Base-by-base conservation (phyloP, 2,113 vertebrate species). In the Anhinga rufa region DNA sequence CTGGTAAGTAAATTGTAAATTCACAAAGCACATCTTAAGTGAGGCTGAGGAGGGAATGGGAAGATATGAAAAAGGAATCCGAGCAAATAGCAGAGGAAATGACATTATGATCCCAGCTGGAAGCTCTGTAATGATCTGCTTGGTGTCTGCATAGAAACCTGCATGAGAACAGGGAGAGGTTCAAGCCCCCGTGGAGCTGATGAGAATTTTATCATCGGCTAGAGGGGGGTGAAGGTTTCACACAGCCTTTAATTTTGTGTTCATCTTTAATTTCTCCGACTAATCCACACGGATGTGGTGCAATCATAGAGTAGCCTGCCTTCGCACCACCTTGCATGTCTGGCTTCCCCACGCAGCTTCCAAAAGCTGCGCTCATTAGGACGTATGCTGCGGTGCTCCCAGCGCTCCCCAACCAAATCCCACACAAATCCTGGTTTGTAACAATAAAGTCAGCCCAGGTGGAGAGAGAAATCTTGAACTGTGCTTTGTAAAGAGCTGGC, bases 41-140 rank as follows among this genome's bases (percentile, higher is more conserved):
- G 29, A 66, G 66, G 25, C 62, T 42, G 70, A 86, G 58, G 77
- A 75, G 21, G 76, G 72, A 77, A 71, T 24, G 74, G 86, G 84
- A 95, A 91, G 77, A 31, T 40, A 34, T 9, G 58, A 76, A 72
- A 95, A 71, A 89, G 81, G 90, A 97, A 92, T 90, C 65, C 20
- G 17, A 82, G 89, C 69, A 75, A 92, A 93, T 25, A 94, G 82
- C 92, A 94, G 82, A 93, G 85, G 95, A 96, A 96, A 93, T 96
- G 95, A 96, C 79, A 86, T 86, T 83, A 71, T 70, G 82, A 95
- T 94, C 95, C 93, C 90, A 74, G 86, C 85, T 87, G 95, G 85
- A 70, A 88, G 60, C 76, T 46, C 72, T 88, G 71, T 74, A 72
- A 93, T 25, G 74, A 91, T 49, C 87, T 52, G 68, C 72, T 83